A percentile compares a stretch with the other conserved stretches of the same genome.
Evolutionary conservation across 1,140 invertebrate species (phyloP).

Genomic region (Forficula auricularia): DNA sequence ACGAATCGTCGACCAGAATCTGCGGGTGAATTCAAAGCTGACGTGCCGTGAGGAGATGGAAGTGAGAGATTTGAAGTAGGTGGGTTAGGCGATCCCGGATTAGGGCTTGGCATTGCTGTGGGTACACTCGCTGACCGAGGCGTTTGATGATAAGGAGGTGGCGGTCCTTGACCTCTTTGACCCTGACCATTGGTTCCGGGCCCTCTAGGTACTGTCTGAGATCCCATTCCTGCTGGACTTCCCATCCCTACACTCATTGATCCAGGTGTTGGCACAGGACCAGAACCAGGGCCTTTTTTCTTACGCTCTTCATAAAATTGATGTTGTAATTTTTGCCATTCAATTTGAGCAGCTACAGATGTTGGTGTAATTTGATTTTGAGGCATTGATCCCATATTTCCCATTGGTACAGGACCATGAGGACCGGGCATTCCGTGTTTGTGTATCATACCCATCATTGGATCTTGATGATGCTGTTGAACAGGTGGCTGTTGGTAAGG

Average conservation of each 20-base stretch:
- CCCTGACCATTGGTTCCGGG: conserved; percentile 17
- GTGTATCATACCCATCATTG: too few species aligned
- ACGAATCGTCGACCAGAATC: conserved; percentile 30
- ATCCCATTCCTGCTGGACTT: conserved; percentile 16
- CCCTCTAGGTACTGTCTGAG: conserved; percentile 15
- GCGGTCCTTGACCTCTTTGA: conserved; percentile 35
- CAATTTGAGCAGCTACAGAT: conserved; percentile 38
- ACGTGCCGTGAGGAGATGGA: conserved; percentile 47
- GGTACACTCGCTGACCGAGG: conserved; percentile 69
- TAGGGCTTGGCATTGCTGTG: conserved; percentile 53
- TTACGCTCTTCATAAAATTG: conserved; percentile 56
- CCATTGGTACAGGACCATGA: conserved; percentile 14
- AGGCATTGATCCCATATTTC: conserved; percentile 17
- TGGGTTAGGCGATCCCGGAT: conserved; percentile 50
- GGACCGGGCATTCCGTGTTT: background rate
- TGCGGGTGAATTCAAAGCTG: conserved; percentile 49
- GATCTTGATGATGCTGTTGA: background rate
- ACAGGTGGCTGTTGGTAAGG: conserved; percentile 3
- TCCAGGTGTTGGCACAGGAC: conserved; percentile 6
- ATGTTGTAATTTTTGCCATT: conserved; percentile 79
- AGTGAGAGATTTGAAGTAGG: conserved; percentile 49
- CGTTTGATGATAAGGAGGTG: conserved; percentile 67
- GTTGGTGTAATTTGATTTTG: conserved; percentile 15
- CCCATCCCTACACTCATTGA: conserved; percentile 3
- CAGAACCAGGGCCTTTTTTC: conserved; percentile 27